A percentile compares a stretch with the other conserved stretches of the same genome.
Conservation (phyloP, 2,888 invertebrate species). For the Coelogynopora nodosa region DNA sequence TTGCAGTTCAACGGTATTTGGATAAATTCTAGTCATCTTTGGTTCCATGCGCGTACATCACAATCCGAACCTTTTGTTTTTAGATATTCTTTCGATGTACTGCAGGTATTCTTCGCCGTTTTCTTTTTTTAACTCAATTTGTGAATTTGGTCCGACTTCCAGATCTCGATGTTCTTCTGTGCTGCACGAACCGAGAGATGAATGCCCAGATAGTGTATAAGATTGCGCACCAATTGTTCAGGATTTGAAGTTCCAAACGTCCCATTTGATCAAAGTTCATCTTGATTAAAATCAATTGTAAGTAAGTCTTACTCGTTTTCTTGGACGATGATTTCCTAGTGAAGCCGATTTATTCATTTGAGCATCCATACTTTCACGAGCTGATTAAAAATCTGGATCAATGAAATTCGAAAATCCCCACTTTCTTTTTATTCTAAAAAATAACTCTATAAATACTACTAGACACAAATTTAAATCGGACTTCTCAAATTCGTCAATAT, state of each 20-base stretch:
- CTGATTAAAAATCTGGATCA: background rate
- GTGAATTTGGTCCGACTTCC: slow-evolving; percentile 4
- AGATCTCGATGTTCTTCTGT: background rate
- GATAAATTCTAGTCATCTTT: background rate
- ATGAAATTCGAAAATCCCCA: background rate
- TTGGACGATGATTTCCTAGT: background rate
- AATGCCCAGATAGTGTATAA: background rate
- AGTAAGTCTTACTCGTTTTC: background rate
- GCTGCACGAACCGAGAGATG: slow-evolving; percentile 3
- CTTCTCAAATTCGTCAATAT: background rate
- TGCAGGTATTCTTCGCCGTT: background rate
- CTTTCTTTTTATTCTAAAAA: background rate
- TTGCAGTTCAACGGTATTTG: background rate
- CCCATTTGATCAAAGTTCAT: background rate
- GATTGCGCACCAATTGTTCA: background rate
- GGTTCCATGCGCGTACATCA: background rate
- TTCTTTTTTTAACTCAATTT: background rate
- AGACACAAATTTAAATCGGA: background rate
- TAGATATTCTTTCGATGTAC: slow-evolving; percentile 5
- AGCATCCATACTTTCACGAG: background rate
- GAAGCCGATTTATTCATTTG: background rate
- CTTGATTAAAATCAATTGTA: background rate
- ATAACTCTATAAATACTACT: background rate
- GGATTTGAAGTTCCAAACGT: background rate
- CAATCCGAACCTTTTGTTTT: background rate